These are phyloP conservation scores for Podilymbus podiceps DNA, from an alignment of 2,113 vertebrate genomes.

Conservation along the genomic window DNA sequence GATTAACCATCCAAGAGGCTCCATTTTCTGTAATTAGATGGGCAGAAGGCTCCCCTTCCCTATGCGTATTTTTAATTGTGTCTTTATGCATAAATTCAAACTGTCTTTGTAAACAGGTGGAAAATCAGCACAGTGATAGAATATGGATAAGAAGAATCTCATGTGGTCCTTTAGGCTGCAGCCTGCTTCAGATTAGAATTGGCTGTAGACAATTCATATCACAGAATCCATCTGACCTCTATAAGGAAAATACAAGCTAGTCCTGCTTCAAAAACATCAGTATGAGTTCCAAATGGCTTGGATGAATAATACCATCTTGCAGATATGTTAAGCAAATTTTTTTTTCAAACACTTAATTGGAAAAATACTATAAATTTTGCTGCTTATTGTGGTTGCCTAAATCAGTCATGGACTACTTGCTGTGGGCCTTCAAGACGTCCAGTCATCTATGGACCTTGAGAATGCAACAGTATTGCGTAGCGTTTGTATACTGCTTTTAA, in stretches of 20 bases:
- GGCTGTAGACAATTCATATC: neutral
- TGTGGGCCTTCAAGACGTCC: neutral
- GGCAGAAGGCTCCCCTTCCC: neutral
- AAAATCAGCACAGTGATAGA: neutral
- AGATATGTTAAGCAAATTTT: neutral
- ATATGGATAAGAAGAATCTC: neutral
- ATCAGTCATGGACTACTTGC: neutral
- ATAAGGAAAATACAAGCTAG: neutral
- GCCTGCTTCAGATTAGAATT: neutral
- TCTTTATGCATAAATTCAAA: neutral
- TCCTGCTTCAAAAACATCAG: neutral
- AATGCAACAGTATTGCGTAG: neutral
- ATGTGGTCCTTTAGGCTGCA: neutral
- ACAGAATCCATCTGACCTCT: neutral
- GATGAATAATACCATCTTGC: neutral
- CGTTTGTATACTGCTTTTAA: neutral
- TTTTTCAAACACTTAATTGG: neutral
- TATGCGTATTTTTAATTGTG: neutral
- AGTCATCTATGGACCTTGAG: neutral
- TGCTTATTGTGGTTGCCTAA: neutral
- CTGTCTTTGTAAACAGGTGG: neutral
- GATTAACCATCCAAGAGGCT: neutral
- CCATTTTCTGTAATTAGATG: neutral
- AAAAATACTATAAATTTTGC: neutral
- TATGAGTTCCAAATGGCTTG: neutral